A percentile compares a stretch with the other conserved stretches of the same genome.
These are phyloP conservation scores for Nanger granti DNA, from an alignment of 2,113 vertebrate genomes.

Conservation along the genomic window DNA sequence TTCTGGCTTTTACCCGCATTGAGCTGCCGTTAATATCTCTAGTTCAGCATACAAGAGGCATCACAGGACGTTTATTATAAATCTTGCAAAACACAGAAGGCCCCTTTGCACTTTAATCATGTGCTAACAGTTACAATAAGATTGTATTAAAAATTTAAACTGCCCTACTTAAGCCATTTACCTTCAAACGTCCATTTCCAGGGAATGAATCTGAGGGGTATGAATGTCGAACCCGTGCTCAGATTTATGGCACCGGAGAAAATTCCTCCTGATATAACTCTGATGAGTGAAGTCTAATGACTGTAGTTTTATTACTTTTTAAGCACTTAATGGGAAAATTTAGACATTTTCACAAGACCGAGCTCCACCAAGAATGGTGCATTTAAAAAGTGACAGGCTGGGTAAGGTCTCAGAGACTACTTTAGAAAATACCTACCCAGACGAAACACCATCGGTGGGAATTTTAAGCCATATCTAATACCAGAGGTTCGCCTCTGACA, in stretches of 20 bases:
- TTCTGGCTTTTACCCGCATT: background rate
- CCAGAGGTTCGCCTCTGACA: slow-evolving; percentile 17
- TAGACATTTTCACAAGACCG: slow-evolving; percentile 78
- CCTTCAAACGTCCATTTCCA: slow-evolving; percentile 90
- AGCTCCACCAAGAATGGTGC: slow-evolving; percentile 62
- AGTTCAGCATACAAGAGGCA: slow-evolving; percentile 22
- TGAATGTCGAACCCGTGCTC: slow-evolving; percentile 81
- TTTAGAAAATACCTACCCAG: background rate
- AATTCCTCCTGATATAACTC: slow-evolving; percentile 75
- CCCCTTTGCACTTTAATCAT: slow-evolving; percentile 83
- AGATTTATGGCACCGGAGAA: slow-evolving; percentile 85
- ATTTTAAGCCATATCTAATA: background rate
- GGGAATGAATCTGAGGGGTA: slow-evolving; percentile 82
- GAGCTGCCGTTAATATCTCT: background rate
- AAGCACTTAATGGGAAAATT: slow-evolving; percentile 82
- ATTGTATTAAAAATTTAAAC: slow-evolving; percentile 93
- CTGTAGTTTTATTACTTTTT: slow-evolving; percentile 84
- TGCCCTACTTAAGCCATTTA: slow-evolving; percentile 88
- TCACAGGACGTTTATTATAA: slow-evolving; percentile 61
- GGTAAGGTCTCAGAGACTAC: background rate
- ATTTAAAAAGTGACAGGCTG: slow-evolving; percentile 63
- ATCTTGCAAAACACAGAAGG: slow-evolving; percentile 70
- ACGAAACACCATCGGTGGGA: fast-evolving
- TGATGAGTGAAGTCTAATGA: slow-evolving; percentile 77
- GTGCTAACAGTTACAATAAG: slow-evolving; percentile 93